These are phyloP conservation scores for Oplegnathus fasciatus DNA, from an alignment of 2,113 vertebrate species.

Conservation along the genomic window DNA sequence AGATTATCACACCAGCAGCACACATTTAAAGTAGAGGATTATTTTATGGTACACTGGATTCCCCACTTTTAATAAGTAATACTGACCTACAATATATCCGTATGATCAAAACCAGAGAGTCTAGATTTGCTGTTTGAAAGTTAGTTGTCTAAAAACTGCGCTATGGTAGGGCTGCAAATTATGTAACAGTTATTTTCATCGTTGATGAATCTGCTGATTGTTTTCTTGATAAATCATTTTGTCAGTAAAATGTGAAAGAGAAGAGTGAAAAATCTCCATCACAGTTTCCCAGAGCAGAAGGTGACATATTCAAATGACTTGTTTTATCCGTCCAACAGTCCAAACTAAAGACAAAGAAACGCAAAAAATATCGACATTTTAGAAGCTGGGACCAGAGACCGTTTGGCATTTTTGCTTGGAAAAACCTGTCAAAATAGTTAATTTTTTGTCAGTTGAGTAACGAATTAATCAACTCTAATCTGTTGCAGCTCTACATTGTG, in stretches of 20 bases:
- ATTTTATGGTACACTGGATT: constrained; percentile 2
- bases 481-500: not conserved
- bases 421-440: not conserved
- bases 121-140: not conserved
- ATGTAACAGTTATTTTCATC: not conserved
- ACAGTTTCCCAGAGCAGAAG: no score
- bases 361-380: not conserved
- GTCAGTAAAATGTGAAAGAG: not conserved
- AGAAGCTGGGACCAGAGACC: not conserved
- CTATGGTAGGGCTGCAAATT: not conserved
- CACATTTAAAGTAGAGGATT: constrained; percentile 22
- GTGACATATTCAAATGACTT: not conserved
- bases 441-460: not conserved
- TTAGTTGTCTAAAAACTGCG: not conserved
- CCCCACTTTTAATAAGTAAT: not conserved
- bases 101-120: not conserved
- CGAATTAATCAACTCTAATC: not conserved
- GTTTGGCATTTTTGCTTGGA: not conserved
- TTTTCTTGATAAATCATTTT: not conserved
- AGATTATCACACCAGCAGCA: constrained; percentile 56
- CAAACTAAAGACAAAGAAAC: not conserved
- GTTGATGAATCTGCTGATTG: no score
- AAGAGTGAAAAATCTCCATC: no score
- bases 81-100: not conserved
- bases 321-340: not conserved